These are phyloP conservation scores for Aspidoscelis tigris DNA, from an alignment of 2,113 vertebrate species.

Conservation along the genomic window DNA sequence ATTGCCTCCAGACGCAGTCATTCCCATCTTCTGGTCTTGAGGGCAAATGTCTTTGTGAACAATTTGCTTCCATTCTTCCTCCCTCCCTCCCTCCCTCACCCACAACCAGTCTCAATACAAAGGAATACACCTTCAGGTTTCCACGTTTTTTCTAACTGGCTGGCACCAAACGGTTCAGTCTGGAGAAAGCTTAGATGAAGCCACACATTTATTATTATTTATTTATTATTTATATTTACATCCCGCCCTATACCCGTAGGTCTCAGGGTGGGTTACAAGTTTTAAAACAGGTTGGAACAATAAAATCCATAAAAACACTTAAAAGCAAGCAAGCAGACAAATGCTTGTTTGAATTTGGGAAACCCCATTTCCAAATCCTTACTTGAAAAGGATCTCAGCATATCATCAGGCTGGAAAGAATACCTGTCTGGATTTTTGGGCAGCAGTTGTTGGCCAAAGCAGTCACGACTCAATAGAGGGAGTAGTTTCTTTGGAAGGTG, in stretches of 20 bases:
- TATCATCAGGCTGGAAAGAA: not conserved
- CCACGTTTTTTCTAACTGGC: too few species aligned
- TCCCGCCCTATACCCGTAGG: too few species aligned
- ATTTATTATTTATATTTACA: too few species aligned
- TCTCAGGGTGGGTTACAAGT: too few species aligned
- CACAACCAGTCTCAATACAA: not conserved
- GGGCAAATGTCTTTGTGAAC: not conserved
- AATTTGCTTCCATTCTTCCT: slow-evolving; percentile 5
- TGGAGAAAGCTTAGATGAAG: too few species aligned
- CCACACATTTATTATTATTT: not conserved
- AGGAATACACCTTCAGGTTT: not conserved
- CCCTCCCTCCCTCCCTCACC: not conserved
- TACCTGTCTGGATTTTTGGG: not conserved
- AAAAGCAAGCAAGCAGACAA: too few species aligned
- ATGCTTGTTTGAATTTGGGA: not conserved
- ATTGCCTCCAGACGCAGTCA: not conserved
- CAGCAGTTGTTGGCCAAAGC: not conserved
- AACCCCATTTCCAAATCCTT: not conserved
- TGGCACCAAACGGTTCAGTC: too few species aligned
- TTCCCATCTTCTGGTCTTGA: not conserved
- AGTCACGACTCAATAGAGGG: not conserved
- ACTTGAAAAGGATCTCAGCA: not conserved
- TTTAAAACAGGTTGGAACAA: too few species aligned
- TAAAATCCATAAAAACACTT: too few species aligned
- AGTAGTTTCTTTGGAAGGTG: too few species aligned